Evolutionary conservation across 2,888 invertebrate genomes (phyloP), one percentile per base, ranked within the genome.

Genomic region (Willowsia nigromaculata): DNA sequence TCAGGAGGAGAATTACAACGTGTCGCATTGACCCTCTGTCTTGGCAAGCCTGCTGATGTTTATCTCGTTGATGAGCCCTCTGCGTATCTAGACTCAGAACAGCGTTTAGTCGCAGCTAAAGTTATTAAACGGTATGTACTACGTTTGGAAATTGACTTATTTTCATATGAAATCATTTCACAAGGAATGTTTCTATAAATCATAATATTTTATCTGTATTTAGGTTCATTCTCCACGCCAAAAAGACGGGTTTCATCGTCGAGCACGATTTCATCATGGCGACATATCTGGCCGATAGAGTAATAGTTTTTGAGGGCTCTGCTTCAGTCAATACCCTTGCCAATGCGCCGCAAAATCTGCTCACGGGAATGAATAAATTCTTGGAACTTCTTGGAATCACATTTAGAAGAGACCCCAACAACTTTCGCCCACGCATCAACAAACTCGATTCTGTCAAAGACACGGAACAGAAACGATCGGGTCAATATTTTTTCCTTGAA

Each of bases 221-320:
- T 96, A 94, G 95, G 93, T 99, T 99, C 94, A 99, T 99, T 94
- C 95, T 99, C 62, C 99, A 99, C 93, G 99, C 99, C 0, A 99
- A 99, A 95, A 98, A 99, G 94, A 99, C 99, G 7, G 99, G 99
- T 13, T 99, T 99, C 94, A 97, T 99, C 18, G 99, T 99, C 0
- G 99, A 99, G 96, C 99, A 99, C 96, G 99, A 99, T 95, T 99
- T 99, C 94, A 99, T 99, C 92, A 99, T 99, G 99, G 99, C 99
- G 18, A 99, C 99, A 0, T 99, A 99, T 94, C 95, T 99, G 91
- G 98, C 99, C 0, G 99, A 99, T 94, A 96, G 99, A 62, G 99
- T 99, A 2, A 99, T 99, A 92, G 99, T 99, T 76, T 99, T 99
- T 94, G 99, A 99, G 93, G 99, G 99, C 74, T 95, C 95, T 62